phyloP scores from a whole-genome alignment of 2,888 invertebrate genomes.

The Lasioglossum pauxillum region DNA sequence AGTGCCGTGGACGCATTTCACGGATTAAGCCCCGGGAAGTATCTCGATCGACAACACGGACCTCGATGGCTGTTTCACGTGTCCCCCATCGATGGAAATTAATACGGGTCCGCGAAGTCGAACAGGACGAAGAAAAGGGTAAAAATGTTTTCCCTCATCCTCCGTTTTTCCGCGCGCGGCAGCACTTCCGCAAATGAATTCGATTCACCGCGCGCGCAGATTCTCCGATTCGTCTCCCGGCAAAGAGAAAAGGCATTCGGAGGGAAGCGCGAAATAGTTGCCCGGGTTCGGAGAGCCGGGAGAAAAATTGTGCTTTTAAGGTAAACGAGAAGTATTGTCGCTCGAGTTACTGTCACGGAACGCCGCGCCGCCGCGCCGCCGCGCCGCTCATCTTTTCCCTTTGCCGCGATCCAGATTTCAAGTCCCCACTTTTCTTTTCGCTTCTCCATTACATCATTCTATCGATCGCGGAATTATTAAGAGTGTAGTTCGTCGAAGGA shows the following conservation, averaged over 20 bases:
- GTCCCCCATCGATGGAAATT: conserved; percentile 43
- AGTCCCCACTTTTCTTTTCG: not conserved
- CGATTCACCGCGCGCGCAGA: conserved; percentile 55
- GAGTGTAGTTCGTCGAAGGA: not conserved
- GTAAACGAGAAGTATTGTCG: conserved; percentile 61
- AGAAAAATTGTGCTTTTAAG: conserved; percentile 65
- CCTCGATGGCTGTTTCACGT: conserved; percentile 14
- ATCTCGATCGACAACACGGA: not conserved
- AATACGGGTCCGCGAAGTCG: conserved; percentile 43
- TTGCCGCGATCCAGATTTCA: not conserved
- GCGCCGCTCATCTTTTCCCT: conserved; percentile 3
- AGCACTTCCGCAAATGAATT: conserved; percentile 64
- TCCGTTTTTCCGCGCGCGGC: not conserved
- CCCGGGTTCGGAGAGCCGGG: conserved; percentile 24
- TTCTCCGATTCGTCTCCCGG: conserved; percentile 40
- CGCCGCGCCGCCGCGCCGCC: conserved; percentile 13
- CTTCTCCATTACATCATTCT: not conserved
- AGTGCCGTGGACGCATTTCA: conserved; percentile 6
- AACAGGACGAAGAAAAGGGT: conserved; percentile 9
- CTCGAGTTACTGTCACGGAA: conserved; percentile 47
- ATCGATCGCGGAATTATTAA: conserved; percentile 8
- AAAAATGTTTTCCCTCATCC: not conserved
- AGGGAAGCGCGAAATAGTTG: conserved; percentile 48
- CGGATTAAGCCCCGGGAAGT: conserved; percentile 8
- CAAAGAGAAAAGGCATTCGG: conserved; percentile 32